Evolutionary conservation across 1,140 invertebrate genomes (phyloP).

Genomic region (Rhyacophila brunnea): DNA sequence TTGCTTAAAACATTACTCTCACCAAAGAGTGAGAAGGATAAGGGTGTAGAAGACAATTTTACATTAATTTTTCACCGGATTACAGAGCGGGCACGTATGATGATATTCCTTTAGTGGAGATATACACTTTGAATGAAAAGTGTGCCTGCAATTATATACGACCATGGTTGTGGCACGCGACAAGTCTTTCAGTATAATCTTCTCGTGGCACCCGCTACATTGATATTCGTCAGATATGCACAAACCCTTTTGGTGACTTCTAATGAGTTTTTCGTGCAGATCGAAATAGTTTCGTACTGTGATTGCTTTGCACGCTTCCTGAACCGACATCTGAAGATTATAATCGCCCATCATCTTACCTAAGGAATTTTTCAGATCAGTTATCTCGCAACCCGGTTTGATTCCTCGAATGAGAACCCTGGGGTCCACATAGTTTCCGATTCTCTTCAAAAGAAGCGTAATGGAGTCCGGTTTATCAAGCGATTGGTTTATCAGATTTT

Average conservation of each 20-base stretch:
- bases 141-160: constrained; percentile 87
- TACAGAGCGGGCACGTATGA: constrained; percentile 60
- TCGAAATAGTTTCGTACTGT: constrained; percentile 86
- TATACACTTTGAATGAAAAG: constrained; percentile 85
- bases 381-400: constrained; percentile 78
- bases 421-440: constrained; percentile 85
- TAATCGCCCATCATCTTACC: constrained; percentile 96
- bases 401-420: constrained; percentile 84
- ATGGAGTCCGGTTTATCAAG: constrained; percentile 79
- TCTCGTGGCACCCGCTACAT: constrained; percentile 73
- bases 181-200: constrained; percentile 65
- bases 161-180: constrained; percentile 69
- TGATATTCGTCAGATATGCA: constrained; percentile 67
- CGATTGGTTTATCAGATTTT: constrained; percentile 87
- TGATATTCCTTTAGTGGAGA: constrained; percentile 49
- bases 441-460: constrained; percentile 55
- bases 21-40: too few relatives aligned
- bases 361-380: constrained; percentile 84
- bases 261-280: constrained; percentile 78
- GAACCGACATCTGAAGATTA: constrained; percentile 86
- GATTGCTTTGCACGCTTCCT: constrained; percentile 87
- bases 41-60: too few relatives aligned
- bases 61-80: constrained; percentile 52
- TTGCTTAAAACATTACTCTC: too few relatives aligned
- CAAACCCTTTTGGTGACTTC: constrained; percentile 75